Evolutionary conservation across 2,797 vertebrate species (phyloP), one percentile per base, ranked within the genome.

Genomic region (Chaetodon trifasciatus): DNA sequence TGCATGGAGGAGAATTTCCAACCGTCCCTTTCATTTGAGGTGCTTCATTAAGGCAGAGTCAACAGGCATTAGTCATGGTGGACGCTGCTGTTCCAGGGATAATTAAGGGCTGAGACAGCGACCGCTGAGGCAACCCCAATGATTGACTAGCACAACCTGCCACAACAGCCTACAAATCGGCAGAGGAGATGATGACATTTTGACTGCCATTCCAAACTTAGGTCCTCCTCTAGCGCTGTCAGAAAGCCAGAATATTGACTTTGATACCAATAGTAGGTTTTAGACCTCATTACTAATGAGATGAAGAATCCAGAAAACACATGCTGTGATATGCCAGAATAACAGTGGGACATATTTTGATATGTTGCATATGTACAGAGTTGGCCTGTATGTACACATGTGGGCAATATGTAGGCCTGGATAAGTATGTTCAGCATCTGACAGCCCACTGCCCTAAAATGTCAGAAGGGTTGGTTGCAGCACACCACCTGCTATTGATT

Each of bases 41-140:
- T 53, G 84, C 91, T 93, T 94, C 93, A 94, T 95, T 85, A 93
- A 77, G 78, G 77, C 86, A 91, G 89, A 90, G 93, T 93, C 93
- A 94, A 94, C 90, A 92, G 86, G 83, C 89, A 92, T 94, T 93
- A 94, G 91, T 93, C 90, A 93, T 86, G 67, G 86, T 56, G 40
- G 67, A 64, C 74, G 42, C 74, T 8, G 62, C 76, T 79, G 84
- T 85, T 91, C 71, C 56, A 24, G 82, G 81, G 76, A 85, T 91
- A 92, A 93, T 92, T 89, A 91, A 89, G 78, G 82, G 74, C 64
- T 72, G 83, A 88, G 70, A 70, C 84, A 82, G 79, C 37, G 24
- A 79, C 83, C 12, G 40, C 40, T 13, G 13, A 9, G 74, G 75
- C 84, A 80, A 64, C 76, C 68, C 65, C 4, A 37, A 76, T 84